Percentiles rank a stretch among this genome's conserved stretches.
Evolutionary conservation across 2,888 invertebrate species (phyloP).

Genomic region (Standfussiana lucernea): DNA sequence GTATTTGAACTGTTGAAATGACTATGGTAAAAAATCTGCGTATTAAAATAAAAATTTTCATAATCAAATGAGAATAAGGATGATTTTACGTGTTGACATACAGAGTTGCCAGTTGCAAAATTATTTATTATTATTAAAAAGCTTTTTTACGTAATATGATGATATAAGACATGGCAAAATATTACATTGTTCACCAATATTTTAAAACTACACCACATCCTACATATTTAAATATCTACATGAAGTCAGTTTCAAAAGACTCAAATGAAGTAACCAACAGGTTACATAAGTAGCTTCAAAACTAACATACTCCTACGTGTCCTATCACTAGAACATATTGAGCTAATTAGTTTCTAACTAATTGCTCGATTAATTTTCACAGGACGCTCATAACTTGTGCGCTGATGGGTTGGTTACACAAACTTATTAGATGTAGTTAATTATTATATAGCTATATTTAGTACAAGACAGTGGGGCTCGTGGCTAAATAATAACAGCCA

Average conservation of each 20-base stretch:
- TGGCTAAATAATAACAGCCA: background rate
- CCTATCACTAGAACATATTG: constrained; percentile 9
- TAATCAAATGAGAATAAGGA: too few species aligned
- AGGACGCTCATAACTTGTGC: constrained; percentile 35
- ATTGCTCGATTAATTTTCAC: constrained; percentile 54
- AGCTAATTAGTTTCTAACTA: constrained; percentile 56
- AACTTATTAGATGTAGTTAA: constrained; percentile 15
- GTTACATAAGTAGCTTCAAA: background rate
- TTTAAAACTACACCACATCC: background rate
- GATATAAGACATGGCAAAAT: too few species aligned
- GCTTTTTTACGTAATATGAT: too few species aligned
- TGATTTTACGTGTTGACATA: too few species aligned
- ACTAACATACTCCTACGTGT: background rate
- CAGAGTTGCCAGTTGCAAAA: too few species aligned
- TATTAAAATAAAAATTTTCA: too few species aligned
- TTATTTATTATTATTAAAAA: too few species aligned
- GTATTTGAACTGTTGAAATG: too few species aligned
- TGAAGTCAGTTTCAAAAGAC: background rate
- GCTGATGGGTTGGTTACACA: constrained; percentile 20
- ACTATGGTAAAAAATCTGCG: too few species aligned
- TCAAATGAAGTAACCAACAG: background rate
- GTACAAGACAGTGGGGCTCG: background rate
- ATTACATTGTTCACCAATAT: background rate
- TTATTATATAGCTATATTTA: constrained; percentile 5
- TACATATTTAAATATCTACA: background rate